Evolutionary conservation across 2,113 vertebrate genomes (phyloP).

Genomic region (Lanius ludovicianus): DNA sequence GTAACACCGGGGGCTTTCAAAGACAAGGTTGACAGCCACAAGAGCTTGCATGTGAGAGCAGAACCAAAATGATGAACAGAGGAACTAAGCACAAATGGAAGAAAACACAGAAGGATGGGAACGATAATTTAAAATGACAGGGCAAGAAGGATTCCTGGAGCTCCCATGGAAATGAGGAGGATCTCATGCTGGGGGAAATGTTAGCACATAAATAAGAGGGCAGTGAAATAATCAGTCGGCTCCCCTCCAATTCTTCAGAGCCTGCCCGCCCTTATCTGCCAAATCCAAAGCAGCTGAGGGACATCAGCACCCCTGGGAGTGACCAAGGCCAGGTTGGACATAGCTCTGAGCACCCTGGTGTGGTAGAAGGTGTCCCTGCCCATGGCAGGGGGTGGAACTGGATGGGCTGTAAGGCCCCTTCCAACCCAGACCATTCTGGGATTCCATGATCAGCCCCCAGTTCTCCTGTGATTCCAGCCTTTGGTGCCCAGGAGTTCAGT

Average conservation of each 20-base stretch:
- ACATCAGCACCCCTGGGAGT: not conserved
- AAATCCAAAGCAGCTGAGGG: not conserved
- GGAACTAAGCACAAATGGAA: conserved; percentile 33
- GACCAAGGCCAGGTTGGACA: not conserved
- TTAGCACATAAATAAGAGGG: conserved; percentile 7
- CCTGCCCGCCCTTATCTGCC: not conserved
- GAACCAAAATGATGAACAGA: not conserved
- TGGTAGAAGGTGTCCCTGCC: not conserved
- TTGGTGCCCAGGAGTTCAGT: not conserved
- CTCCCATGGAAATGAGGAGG: conserved; percentile 35
- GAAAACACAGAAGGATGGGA: not conserved
- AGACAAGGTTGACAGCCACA: not conserved
- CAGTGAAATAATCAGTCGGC: conserved; percentile 1
- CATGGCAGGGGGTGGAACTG: not conserved
- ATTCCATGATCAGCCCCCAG: not conserved
- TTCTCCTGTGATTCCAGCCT: not conserved
- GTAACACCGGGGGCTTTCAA: fast-evolving
- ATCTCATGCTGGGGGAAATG: not conserved
- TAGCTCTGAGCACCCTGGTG: not conserved
- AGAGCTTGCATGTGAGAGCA: not conserved
- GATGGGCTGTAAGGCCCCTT: not conserved
- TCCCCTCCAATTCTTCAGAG: not conserved
- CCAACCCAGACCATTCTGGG: not conserved
- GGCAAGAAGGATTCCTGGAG: conserved; percentile 21
- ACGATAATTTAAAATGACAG: conserved; percentile 9